Evolutionary conservation across 2,113 vertebrate genomes (phyloP).

Genomic region (Callipepla squamata): DNA sequence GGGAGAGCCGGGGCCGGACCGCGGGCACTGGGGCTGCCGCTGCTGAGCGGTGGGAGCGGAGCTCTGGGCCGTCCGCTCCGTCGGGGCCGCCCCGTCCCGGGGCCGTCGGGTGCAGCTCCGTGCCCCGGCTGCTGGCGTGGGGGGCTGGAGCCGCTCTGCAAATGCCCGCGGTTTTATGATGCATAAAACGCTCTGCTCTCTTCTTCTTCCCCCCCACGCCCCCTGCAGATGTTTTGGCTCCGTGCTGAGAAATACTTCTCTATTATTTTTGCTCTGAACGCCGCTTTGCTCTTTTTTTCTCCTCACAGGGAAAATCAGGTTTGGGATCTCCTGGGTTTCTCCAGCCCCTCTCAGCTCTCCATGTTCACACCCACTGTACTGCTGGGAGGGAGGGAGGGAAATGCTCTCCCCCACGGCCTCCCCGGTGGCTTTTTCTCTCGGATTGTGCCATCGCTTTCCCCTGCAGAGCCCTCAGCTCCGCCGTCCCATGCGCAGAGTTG

Average conservation of each 20-base stretch:
- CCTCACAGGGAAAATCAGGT: neutral
- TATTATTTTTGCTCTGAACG: conserved; percentile 10
- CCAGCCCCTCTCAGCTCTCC: neutral
- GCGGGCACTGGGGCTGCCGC: no score
- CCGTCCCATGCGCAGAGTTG: neutral
- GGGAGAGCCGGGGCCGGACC: conserved; percentile 65
- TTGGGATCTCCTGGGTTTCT: neutral
- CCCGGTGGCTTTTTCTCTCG: neutral
- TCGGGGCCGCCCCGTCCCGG: neutral
- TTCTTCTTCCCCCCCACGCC: neutral
- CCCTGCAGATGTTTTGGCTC: conserved; percentile 26
- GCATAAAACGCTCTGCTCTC: conserved; percentile 21
- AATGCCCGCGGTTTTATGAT: conserved; percentile 42
- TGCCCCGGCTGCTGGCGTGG: neutral
- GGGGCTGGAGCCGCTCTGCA: neutral
- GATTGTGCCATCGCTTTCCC: conserved; percentile 5
- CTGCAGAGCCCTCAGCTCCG: conserved; percentile 11
- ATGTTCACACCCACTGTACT: neutral
- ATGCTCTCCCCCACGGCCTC: neutral
- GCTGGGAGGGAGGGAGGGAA: conserved; percentile 2
- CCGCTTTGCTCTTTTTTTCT: neutral
- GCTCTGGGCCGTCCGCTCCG: no score
- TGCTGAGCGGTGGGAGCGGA: neutral
- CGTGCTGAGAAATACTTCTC: neutral
- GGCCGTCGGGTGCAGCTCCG: neutral